Percentiles rank a stretch among this genome's conserved stretches.
phyloP scores from a whole-genome alignment of 2,797 vertebrate species.

The Jordanella pulchra region DNA sequence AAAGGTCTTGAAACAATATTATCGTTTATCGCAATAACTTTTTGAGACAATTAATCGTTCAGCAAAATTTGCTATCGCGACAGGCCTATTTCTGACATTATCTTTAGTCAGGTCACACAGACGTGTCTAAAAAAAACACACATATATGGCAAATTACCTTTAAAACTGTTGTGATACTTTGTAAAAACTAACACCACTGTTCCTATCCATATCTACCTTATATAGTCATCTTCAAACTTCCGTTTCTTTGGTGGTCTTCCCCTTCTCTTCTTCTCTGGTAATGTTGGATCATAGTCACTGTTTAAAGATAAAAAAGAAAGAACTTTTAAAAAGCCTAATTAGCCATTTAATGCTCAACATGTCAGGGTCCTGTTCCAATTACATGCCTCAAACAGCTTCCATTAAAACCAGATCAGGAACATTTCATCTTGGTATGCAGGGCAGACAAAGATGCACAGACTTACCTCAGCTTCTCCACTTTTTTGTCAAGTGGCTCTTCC shows the following conservation, averaged over 20 bases:
- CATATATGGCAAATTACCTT: not conserved
- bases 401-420: not conserved
- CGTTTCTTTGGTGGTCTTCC: constrained; percentile 94
- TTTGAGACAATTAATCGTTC: too few relatives aligned
- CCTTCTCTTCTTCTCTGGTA: constrained; percentile 84
- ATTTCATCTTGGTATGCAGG: not conserved
- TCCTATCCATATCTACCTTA: constrained; percentile 70
- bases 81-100: too few relatives aligned
- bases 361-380: constrained; percentile 17
- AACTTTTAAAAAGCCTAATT: constrained; percentile 25
- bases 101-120: too few relatives aligned
- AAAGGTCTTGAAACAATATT: too few relatives aligned
- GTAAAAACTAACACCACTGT: not conserved
- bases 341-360: constrained; percentile 27
- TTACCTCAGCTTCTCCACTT: constrained; percentile 78
- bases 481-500: constrained; percentile 83
- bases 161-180: not conserved
- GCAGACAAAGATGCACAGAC: not conserved
- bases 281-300: constrained; percentile 67
- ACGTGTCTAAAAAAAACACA: too few relatives aligned
- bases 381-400: not conserved
- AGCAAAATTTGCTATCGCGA: too few relatives aligned
- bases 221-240: constrained; percentile 82
- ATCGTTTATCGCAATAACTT: too few relatives aligned
- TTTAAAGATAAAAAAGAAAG: constrained; percentile 1